Evolutionary conservation across 2,888 invertebrate genomes (phyloP), one percentile per base, ranked within the genome.

Genomic region (Epinotia ramella): DNA sequence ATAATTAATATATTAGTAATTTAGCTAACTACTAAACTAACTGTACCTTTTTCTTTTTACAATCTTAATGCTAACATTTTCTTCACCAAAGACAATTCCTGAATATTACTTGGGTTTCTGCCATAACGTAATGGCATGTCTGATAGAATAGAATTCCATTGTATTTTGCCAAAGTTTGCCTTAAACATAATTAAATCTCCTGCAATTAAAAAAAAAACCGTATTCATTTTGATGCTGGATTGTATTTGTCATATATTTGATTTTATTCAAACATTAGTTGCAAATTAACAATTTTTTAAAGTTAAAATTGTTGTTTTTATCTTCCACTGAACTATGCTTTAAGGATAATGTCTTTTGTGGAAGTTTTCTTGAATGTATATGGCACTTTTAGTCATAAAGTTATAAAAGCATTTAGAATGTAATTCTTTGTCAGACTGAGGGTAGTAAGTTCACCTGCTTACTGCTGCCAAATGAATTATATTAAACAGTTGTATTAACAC

Each of bases 1-100:
- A 87, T 91, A 84, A 89, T 82, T 90, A 87, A 89, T 91, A 89
- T 91, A 91, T 90, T 89, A 84, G 80, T 87, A 84, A 82, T 73
- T 81, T 87, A 88, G 83, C 77, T 83, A 84, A 84, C 83, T 81
- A 84, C 83, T 81, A 77, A 80, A 79, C 76, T 78, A 80, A 79
- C 76, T 78, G 75, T 79, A 77, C 78, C 71, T 81, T 82, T 84
- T 79, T 77, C 79, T 79, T 73, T 78, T 72, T 78, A 77, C 80
- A 79, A 78, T 78, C 65, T 67, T 65, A 62, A 77, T 78, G 46
- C 28, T 11, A 62, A 70, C 82, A 81, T 86, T 86, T 81, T 86
- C 85, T 87, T 90, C 89, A 88, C 92, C 92, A 92, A 92, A 92
- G 91, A 91, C 84, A 79, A 78, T 78, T 78, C 76, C 76, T 79